These are phyloP conservation scores for Antedon mediterranea DNA, from an alignment of 53 echinoderm and acorn worm species.

Conservation along the genomic window DNA sequence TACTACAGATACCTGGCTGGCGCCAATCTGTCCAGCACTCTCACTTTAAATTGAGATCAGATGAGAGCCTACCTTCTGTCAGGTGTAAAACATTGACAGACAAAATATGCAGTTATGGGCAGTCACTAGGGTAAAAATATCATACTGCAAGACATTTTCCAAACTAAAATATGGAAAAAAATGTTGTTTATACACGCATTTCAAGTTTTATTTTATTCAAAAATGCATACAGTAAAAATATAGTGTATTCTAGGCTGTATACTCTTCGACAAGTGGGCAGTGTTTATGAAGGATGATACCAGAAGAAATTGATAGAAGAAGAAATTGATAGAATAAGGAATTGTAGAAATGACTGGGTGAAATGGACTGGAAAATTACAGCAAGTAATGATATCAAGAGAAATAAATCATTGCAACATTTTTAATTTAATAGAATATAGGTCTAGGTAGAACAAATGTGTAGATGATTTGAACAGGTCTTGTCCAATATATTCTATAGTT, in stretches of 20 bases:
- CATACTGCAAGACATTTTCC: too few relatives aligned
- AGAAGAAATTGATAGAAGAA: not conserved
- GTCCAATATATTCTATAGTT: too few relatives aligned
- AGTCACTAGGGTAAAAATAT: too few relatives aligned
- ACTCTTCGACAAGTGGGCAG: not conserved
- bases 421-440: not conserved
- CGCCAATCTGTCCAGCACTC: not conserved
- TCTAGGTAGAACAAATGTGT: not conserved
- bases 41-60: not conserved
- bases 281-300: not conserved
- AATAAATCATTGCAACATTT: not conserved
- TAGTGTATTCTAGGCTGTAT: too few relatives aligned
- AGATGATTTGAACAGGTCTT: too few relatives aligned
- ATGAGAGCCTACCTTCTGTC: not conserved
- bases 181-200: too few relatives aligned
- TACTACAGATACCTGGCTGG: not conserved
- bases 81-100: not conserved
- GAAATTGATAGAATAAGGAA: not conserved
- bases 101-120: too few relatives aligned
- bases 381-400: not conserved
- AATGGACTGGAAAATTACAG: not conserved
- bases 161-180: too few relatives aligned
- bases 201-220: too few relatives aligned
- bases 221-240: too few relatives aligned
- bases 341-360: not conserved